phyloP scores from a whole-genome alignment of 1,140 invertebrate species.

The Rhagoletis pomonella region DNA sequence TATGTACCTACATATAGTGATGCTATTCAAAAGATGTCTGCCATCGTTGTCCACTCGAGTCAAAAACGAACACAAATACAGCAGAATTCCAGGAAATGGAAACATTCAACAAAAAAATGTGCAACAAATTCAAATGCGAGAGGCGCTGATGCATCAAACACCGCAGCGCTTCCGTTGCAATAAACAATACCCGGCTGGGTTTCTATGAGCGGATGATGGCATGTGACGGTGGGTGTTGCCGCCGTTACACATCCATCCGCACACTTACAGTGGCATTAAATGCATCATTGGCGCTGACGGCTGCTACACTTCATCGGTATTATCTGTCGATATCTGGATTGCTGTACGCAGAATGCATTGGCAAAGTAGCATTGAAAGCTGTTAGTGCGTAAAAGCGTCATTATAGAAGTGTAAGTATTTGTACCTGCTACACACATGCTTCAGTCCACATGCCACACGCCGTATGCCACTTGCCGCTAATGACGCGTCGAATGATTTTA shows the following conservation, averaged over 20 bases:
- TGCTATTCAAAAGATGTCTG: too few relatives aligned
- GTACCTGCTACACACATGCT: not conserved
- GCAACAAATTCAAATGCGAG: not conserved
- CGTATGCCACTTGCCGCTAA: not conserved
- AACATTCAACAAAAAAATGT: not conserved
- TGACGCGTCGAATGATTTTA: conserved; percentile 32
- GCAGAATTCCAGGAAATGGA: not conserved
- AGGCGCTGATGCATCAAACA: not conserved
- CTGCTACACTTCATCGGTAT: not conserved
- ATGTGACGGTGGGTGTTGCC: not conserved
- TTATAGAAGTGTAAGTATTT: not conserved
- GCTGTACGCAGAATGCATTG: not conserved
- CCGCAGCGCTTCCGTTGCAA: not conserved
- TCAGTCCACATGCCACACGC: conserved; percentile 8
- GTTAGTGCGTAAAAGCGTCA: not conserved
- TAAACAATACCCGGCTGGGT: not conserved
- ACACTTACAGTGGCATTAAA: not conserved
- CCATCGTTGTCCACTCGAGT: not conserved
- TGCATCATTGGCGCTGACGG: conserved; percentile 33
- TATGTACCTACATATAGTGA: too few relatives aligned
- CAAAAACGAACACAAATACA: not conserved
- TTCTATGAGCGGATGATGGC: too few relatives aligned
- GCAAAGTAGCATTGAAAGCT: not conserved
- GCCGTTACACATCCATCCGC: not conserved
- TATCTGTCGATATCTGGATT: not conserved